A percentile compares a stretch with the other conserved stretches of the same genome.
Evolutionary conservation across 2,797 vertebrate genomes (phyloP).

Genomic region (Sebastes hopkinsi): DNA sequence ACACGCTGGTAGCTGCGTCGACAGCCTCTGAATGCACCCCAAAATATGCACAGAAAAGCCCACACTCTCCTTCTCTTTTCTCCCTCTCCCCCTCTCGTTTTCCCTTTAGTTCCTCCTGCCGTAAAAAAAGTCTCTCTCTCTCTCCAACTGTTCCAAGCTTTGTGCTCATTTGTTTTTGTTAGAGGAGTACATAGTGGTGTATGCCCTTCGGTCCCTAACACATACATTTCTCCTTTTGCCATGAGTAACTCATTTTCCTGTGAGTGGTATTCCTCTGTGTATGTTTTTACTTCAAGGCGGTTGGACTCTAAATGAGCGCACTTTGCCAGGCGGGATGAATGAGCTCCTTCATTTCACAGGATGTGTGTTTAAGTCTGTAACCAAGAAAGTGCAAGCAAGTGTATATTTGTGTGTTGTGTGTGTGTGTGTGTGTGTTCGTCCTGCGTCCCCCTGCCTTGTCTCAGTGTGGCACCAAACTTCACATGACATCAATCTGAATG

Average conservation of each 20-base stretch:
- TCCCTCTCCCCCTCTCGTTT: slow-evolving; percentile 23
- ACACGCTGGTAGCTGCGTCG: slow-evolving; percentile 58
- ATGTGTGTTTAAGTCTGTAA: slow-evolving; percentile 82
- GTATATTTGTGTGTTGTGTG: slow-evolving; percentile 55
- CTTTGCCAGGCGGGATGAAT: slow-evolving; percentile 84
- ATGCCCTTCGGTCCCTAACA: slow-evolving; percentile 57
- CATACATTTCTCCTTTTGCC: slow-evolving; percentile 67
- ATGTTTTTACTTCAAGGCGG: slow-evolving; percentile 82
- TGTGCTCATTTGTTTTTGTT: slow-evolving; percentile 72
- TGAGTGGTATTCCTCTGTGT: slow-evolving; percentile 72
- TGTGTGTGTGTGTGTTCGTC: slow-evolving; percentile 22
- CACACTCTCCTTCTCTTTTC: slow-evolving; percentile 41
- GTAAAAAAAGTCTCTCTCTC: slow-evolving; percentile 46
- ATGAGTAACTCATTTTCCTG: slow-evolving; percentile 73
- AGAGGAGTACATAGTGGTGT: slow-evolving; percentile 45
- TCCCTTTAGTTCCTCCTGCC: slow-evolving; percentile 41
- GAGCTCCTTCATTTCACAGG: slow-evolving; percentile 81
- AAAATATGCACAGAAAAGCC: slow-evolving; percentile 45
- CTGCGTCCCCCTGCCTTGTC: slow-evolving; percentile 61
- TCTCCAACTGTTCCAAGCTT: slow-evolving; percentile 48
- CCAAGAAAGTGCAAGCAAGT: slow-evolving; percentile 71
- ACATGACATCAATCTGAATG: slow-evolving; percentile 84
- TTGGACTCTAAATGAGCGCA: slow-evolving; percentile 80
- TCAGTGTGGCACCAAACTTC: slow-evolving; percentile 74
- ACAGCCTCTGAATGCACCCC: slow-evolving; percentile 66